Conservation (phyloP, 2,113 vertebrate species). For the Eptesicus fuscus region DNA sequence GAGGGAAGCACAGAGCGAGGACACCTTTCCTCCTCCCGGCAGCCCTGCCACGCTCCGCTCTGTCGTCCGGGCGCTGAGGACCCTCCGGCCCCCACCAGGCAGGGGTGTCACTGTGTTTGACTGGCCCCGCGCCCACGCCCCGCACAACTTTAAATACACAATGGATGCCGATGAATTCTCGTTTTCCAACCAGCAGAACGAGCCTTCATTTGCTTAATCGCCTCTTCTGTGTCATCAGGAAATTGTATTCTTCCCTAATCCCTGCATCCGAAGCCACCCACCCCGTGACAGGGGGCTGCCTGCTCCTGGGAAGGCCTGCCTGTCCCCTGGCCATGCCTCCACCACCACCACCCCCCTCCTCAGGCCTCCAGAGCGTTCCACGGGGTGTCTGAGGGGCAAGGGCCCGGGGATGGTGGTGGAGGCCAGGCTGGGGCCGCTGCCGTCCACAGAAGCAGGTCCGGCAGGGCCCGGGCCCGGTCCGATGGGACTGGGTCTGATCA, state of each 20-base stretch:
- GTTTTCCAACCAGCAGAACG: conserved; percentile 82
- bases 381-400: conserved; percentile 50
- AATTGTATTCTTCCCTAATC: conserved; percentile 78
- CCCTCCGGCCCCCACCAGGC: conserved; percentile 80
- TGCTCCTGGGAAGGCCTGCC: conserved; percentile 63
- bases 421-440: conserved; percentile 16
- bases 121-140: conserved; percentile 51
- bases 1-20: conserved; percentile 82
- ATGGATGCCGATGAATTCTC: conserved; percentile 84
- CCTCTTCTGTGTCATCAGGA: conserved; percentile 79
- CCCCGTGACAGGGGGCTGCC: conserved; percentile 35
- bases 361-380: conserved; percentile 17
- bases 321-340: conserved; percentile 53
- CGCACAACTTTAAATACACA: conserved; percentile 80
- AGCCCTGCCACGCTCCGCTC: conserved; percentile 64
- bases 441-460: conserved; percentile 31
- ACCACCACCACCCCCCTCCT: not conserved
- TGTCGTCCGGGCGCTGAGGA: conserved; percentile 69
- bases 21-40: conserved; percentile 80
- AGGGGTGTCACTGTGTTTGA: conserved; percentile 72
- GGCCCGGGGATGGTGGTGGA: not conserved
- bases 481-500: not conserved
- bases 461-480: conserved; percentile 24
- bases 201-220: conserved; percentile 84
- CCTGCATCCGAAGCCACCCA: conserved; percentile 68